These are phyloP conservation scores for Apeltes quadracus DNA, from an alignment of 2,113 vertebrate species.

Conservation along the genomic window DNA sequence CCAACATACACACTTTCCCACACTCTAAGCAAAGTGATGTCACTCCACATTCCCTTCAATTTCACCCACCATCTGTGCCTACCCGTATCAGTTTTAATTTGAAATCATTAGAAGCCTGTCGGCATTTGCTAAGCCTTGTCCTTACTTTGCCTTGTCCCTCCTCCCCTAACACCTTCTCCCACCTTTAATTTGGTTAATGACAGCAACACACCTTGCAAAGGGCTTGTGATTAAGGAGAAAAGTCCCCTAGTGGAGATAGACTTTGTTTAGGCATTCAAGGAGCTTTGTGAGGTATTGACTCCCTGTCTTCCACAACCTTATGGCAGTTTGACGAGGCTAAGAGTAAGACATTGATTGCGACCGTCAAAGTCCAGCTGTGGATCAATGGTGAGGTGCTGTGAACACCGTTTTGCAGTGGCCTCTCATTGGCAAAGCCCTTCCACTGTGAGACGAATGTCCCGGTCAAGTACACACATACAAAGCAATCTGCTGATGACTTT, in stretches of 20 bases:
- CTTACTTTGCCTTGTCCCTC: slow-evolving; percentile 24
- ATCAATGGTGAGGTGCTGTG: slow-evolving; percentile 49
- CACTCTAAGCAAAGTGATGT: not conserved
- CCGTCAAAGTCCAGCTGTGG: slow-evolving; percentile 28
- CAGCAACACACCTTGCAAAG: slow-evolving; percentile 48
- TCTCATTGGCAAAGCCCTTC: slow-evolving; percentile 3
- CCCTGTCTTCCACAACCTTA: slow-evolving; percentile 37
- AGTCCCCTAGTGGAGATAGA: slow-evolving; percentile 55
- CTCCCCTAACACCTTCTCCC: too few relatives aligned
- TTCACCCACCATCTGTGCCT: slow-evolving; percentile 64
- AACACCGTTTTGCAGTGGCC: slow-evolving; percentile 29
- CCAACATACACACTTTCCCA: slow-evolving; percentile 10
- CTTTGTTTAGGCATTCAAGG: slow-evolving; percentile 55
- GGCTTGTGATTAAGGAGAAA: slow-evolving; percentile 58
- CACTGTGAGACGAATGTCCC: slow-evolving; percentile 14
- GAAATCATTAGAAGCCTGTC: slow-evolving; percentile 39
- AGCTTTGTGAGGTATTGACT: slow-evolving; percentile 61
- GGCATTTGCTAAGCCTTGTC: slow-evolving; percentile 34
- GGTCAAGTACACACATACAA: not conserved
- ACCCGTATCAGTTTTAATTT: slow-evolving; percentile 56
- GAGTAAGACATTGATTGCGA: slow-evolving; percentile 58
- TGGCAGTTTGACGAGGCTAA: slow-evolving; percentile 40
- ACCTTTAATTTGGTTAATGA: slow-evolving; percentile 55
- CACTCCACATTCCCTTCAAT: slow-evolving; percentile 35
- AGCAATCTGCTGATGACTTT: slow-evolving; percentile 13